Evolutionary conservation across 2,888 invertebrate genomes (phyloP).

Genomic region (Nasonia oneida): DNA sequence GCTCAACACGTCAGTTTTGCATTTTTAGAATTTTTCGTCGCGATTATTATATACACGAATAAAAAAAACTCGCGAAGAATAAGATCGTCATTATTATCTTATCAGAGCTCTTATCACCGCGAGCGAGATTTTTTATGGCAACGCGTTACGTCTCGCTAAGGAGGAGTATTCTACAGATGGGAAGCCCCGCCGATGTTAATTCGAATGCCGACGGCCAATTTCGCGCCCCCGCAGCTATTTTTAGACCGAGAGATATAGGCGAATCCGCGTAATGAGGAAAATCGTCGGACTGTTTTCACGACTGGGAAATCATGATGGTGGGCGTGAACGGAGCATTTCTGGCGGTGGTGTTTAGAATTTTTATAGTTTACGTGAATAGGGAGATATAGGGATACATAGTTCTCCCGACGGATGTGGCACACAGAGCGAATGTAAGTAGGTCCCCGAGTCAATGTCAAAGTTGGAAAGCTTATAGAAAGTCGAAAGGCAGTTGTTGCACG

Average conservation of each 20-base stretch:
- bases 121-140: background rate
- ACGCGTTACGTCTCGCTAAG: background rate
- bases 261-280: background rate
- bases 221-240: background rate
- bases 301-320: no score
- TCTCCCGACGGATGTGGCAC: no score
- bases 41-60: no score
- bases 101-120: background rate
- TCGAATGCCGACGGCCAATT: background rate
- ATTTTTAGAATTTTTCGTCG: no score
- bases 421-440: background rate
- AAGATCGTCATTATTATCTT: conserved; percentile 4
- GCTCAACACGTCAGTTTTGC: no score
- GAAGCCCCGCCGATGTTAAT: background rate
- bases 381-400: background rate
- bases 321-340: no score
- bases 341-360: background rate
- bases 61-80: background rate
- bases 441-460: background rate
- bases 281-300: background rate
- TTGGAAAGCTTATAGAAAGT: background rate
- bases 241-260: background rate
- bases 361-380: no score
- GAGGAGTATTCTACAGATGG: background rate
- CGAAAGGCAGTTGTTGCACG: background rate